Evolutionary conservation across 2,797 vertebrate species (phyloP), one percentile per base, ranked within the genome.

Genomic region (Cetoscarus ocellatus): DNA sequence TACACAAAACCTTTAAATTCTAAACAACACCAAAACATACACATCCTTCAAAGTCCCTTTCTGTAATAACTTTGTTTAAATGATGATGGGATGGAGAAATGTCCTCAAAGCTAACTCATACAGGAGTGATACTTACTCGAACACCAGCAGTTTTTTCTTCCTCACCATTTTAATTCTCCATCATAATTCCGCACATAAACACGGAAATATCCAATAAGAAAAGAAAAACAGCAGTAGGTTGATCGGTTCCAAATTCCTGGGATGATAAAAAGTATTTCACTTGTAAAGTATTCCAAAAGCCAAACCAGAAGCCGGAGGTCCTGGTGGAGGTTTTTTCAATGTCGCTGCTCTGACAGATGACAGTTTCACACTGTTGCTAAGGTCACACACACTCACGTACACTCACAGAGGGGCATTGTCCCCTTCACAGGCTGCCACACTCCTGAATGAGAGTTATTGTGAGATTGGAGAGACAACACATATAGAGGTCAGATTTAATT

Each of bases 161-260:
- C 81, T 91, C 86, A 82, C 82, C 89, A 89, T 89, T 80, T 93
- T 92, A 94, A 76, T 80, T 85, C 75, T 92, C 93, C 94, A 94
- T 94, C 72, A 59, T 91, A 85, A 88, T 79, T 88, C 72, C 7
- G 64, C 43, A 62, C 58, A 75, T 62, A 61, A 62, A 72, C 68
- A 68, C 72, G 80, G 68, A 63, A 70, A 64, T 74, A 57, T 68
- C 48, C 67, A 68, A 34, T 0, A 61, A 50, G 61, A 82, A 75
- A 66, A 69, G 40, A 53, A 50, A 61, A 70, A 66, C 12, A 50
- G 39, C 63, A 56, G 40, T 1, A 19, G 14, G 12, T 11, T 14
- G 7, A 61, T 19, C 12, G 8, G 60, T 72, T 64, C 43, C n/a
- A 56, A 59, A 55, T 76, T 51, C 61, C 68, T 54, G 54, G 50